Percentiles rank a stretch among this genome's conserved stretches.
These are phyloP conservation scores for Pteronura brasiliensis DNA, from an alignment of 2,113 vertebrate genomes.

Conservation along the genomic window DNA sequence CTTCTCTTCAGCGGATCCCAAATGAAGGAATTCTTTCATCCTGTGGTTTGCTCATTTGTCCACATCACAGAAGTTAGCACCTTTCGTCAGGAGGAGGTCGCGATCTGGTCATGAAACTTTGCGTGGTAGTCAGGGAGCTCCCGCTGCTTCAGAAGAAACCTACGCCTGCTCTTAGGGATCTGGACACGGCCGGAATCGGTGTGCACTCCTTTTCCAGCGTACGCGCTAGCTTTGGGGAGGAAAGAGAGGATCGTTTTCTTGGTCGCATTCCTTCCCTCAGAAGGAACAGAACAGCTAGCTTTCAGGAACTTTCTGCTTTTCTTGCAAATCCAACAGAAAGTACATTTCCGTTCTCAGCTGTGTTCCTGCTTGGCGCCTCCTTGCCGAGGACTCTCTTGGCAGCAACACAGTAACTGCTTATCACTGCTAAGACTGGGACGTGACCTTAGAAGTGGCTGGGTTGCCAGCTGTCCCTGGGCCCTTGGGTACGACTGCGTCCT, in stretches of 20 bases:
- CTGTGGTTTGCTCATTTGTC: not conserved
- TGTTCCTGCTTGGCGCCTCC: not conserved
- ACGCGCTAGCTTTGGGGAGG: conserved; percentile 26
- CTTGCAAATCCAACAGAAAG: not conserved
- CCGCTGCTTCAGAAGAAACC: conserved; percentile 54
- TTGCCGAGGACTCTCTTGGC: not conserved
- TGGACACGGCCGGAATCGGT: not conserved
- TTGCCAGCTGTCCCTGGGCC: not conserved
- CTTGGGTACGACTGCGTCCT: not conserved
- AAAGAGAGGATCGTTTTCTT: not conserved
- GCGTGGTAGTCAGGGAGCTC: conserved; percentile 50
- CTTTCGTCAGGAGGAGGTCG: conserved; percentile 64
- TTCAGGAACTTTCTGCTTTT: conserved; percentile 32
- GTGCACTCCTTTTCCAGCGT: conserved; percentile 32
- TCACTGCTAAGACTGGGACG: conserved; percentile 42
- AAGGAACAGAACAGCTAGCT: conserved; percentile 52
- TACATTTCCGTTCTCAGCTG: not conserved
- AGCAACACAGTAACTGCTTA: not conserved
- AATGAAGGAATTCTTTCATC: not conserved
- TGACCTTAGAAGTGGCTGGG: not conserved
- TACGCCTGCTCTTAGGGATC: not conserved
- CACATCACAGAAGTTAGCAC: conserved; percentile 47
- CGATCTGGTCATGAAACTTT: not conserved
- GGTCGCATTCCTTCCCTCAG: not conserved
- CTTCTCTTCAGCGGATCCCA: not conserved